Evolutionary conservation across 2,888 invertebrate genomes (phyloP), one percentile per base, ranked within the genome.

Genomic region (Clepsis dumicolana): DNA sequence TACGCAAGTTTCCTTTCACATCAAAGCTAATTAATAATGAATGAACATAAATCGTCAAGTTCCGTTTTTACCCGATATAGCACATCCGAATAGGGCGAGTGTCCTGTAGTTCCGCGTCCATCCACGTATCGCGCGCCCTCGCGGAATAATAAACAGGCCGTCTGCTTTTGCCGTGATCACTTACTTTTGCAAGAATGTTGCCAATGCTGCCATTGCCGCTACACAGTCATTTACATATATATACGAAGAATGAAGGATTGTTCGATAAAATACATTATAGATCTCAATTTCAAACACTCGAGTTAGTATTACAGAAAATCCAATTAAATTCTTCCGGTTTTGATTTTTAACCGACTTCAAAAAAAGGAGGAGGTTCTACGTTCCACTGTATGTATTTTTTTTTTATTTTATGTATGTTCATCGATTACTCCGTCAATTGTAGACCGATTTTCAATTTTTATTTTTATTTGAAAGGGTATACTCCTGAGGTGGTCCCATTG

Each of bases 1-100:
- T 68, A 68, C 67, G 68, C 64, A 68, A 68, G 68, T 68, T 68
- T 63, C 68, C 68, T 68, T 68, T 68, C 63, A 59, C 68, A 64
- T 67, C 59, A 57, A 62, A 68, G 68, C 68, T 68, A 68, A 68
- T 68, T 68, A 64, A 68, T 68, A 64, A 64, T 68, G 44, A 68
- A 68, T 68, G 68, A 68, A 59, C 68, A 68, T 68, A 68, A 68
- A 68, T 64, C 68, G 57, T 68, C 68, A 41, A 68, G 68, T 68
- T 68, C 68, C 68, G 68, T 68, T 68, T 68, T 64, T 68, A 24
- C 68, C 68, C 68, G 63, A 64, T 68, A 68, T 64, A 68, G 68
- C 64, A 29, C 57, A 52, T 41, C 63, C 64, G 44, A 68, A 68
- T 64, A 57, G 32, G 68, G 68, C 64, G 64, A 59, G 64, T 64